phyloP scores from a whole-genome alignment of 2,888 invertebrate species.

The Drosophila bunnanda region DNA sequence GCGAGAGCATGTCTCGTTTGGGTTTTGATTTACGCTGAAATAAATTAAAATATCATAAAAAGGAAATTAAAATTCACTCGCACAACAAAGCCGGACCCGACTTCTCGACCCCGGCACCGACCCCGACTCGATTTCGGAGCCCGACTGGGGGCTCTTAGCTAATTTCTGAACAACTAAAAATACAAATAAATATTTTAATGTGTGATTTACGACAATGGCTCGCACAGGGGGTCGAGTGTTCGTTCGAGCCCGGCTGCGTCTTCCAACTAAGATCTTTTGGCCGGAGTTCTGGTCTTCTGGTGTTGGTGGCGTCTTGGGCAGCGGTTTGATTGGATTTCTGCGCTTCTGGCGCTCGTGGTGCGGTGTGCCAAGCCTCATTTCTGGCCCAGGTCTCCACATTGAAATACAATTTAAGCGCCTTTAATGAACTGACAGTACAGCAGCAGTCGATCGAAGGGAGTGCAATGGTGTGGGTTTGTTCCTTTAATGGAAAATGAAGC shows the following conservation, averaged over 20 bases:
- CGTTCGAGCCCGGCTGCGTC: background rate
- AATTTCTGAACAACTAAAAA: slow-evolving; percentile 80
- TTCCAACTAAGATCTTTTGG: slow-evolving; percentile 16
- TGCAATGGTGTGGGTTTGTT: background rate
- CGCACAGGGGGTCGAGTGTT: slow-evolving; percentile 69
- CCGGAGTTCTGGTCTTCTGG: slow-evolving; percentile 15
- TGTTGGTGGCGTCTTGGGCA: slow-evolving; percentile 49
- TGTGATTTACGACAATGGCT: slow-evolving; percentile 80
- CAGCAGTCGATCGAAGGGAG: background rate
- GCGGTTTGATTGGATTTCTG: slow-evolving; percentile 79
- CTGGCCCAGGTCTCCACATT: slow-evolving; percentile 55
- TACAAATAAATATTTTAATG: slow-evolving; percentile 81
- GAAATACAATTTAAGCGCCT: slow-evolving; percentile 78
- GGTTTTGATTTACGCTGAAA: slow-evolving; percentile 83
- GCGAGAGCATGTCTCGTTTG: slow-evolving; percentile 65
- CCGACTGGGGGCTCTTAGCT: slow-evolving; percentile 72
- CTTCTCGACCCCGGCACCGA: slow-evolving; percentile 15
- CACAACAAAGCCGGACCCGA: slow-evolving; percentile 60
- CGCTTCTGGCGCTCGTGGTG: slow-evolving; percentile 68
- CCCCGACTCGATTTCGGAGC: slow-evolving; percentile 39
- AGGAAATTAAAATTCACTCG: slow-evolving; percentile 83
- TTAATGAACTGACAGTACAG: slow-evolving; percentile 63
- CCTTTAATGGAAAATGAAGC: background rate
- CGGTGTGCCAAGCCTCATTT: slow-evolving; percentile 24
- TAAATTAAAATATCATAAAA: slow-evolving; percentile 84